A percentile compares a stretch with the other conserved stretches of the same genome.
Conservation (phyloP, 1,140 invertebrate species). For the Drosophila bipectinata region DNA sequence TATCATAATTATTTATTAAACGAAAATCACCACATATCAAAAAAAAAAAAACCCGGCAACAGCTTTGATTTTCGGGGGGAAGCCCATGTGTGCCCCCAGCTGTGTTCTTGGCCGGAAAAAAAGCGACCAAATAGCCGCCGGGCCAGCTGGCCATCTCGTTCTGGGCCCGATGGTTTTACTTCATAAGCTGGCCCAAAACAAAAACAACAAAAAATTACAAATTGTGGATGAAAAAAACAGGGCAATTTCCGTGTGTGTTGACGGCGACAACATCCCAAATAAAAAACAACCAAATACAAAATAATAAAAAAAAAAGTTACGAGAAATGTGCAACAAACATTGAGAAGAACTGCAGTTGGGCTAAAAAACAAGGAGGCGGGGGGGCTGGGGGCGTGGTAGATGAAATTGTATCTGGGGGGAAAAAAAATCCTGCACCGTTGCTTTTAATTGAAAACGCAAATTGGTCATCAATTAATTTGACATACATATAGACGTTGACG, state of each 20-base stretch:
- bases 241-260: constrained; percentile 71
- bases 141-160: constrained; percentile 3
- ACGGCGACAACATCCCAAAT: constrained; percentile 45
- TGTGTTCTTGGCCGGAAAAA: constrained; percentile 1
- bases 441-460: constrained; percentile 82
- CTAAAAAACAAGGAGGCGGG: constrained; percentile 11
- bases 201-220: constrained; percentile 20
- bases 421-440: constrained; percentile 65
- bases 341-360: constrained; percentile 14
- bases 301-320: constrained; percentile 1
- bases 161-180: constrained; percentile 5
- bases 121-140: not conserved
- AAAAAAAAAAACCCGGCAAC: not conserved
- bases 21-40: not conserved
- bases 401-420: constrained; percentile 62
- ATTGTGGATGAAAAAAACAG: constrained; percentile 26
- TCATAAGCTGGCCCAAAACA: constrained; percentile 31
- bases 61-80: constrained; percentile 24
- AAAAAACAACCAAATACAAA: constrained; percentile 9
- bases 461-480: constrained; percentile 82
- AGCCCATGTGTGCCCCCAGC: constrained; percentile 10
- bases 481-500: constrained; percentile 71
- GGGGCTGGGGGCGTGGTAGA: not conserved
- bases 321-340: constrained; percentile 35
- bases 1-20: constrained; percentile 4